Base-by-base conservation (phyloP, 2,797 vertebrate species). In the Phoeniculus purpureus region DNA sequence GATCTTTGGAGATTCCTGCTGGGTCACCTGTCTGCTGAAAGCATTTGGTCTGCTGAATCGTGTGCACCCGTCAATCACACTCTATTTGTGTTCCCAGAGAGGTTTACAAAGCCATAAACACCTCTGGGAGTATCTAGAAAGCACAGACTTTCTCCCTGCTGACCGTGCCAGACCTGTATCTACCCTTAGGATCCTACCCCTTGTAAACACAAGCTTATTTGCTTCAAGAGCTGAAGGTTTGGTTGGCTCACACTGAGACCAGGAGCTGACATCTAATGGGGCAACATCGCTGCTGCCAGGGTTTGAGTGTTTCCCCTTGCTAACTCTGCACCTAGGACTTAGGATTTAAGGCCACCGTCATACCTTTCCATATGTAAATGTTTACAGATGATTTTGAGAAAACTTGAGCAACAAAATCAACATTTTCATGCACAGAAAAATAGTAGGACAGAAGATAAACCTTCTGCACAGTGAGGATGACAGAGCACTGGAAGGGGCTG, bases 181-280 rank as follows among this genome's bases (percentile, higher is more conserved):
- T 58, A 27, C 19, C 15, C 37, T 64, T 45, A 45, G 73, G 25
- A 54, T 51, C 48, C 71, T 21, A 9, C 5, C 55, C 54, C 22
- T 34, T 27, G 23, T 51, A 10, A 40, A 25, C 15, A 85, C 1
- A 2, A 72, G 59, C 22, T 60, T 43, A 29, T 76, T 70, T 4
- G 1, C 37, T 76, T 67, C 0, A n/a, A 54, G 62, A 68, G 21
- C 8, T 2, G 9, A 60, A 22, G 6, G 7, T 5, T 17, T 1
- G 6, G 2, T 31, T 40, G 45, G 61, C 32, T 77, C 34, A 21
- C 31, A 5, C 7, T 0, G 47, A 75, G 67, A 47, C n/a, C 64
- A 40, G 45, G 21, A 22, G 27, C n/a, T 25, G 43, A 26, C 27
- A 40, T 8, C 26, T 10, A 4, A 32, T 40, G 16, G 50, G 58